A percentile compares a stretch with the other conserved stretches of the same genome.
These are phyloP conservation scores for Erpobdella octoculata DNA, from an alignment of 2,888 invertebrate genomes.

Conservation along the genomic window DNA sequence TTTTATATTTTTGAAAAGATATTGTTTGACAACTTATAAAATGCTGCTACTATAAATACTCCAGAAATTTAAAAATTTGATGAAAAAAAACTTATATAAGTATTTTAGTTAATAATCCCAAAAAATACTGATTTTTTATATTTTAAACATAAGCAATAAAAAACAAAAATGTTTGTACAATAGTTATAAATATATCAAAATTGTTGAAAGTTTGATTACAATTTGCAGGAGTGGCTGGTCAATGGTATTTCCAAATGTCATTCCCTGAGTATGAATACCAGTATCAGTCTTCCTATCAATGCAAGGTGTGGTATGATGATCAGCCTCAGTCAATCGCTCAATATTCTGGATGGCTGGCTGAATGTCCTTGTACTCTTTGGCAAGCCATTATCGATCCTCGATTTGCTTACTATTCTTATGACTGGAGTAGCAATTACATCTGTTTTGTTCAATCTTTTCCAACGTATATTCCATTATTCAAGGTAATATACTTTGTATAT, in stretches of 20 bases:
- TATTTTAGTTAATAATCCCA: too few species aligned
- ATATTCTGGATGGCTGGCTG: not conserved
- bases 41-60: too few species aligned
- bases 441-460: constrained; percentile 22
- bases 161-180: too few species aligned
- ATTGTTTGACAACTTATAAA: too few species aligned
- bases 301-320: constrained; percentile 24
- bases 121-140: too few species aligned
- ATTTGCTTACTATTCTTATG: not conserved
- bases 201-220: too few species aligned
- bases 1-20: too few species aligned
- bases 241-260: constrained; percentile 19
- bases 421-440: not conserved
- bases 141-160: too few species aligned
- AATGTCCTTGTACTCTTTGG: constrained; percentile 31
- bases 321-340: not conserved
- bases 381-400: constrained; percentile 27
- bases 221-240: constrained; percentile 3
- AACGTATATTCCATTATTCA: not conserved
- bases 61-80: too few species aligned
- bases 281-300: constrained; percentile 6
- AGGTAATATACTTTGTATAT: too few species aligned
- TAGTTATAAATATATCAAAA: too few species aligned
- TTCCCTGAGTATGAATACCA: not conserved
- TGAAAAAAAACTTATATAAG: too few species aligned